Base-by-base conservation (phyloP, 2,888 invertebrate species). In the Fissipunctia ypsillon region DNA sequence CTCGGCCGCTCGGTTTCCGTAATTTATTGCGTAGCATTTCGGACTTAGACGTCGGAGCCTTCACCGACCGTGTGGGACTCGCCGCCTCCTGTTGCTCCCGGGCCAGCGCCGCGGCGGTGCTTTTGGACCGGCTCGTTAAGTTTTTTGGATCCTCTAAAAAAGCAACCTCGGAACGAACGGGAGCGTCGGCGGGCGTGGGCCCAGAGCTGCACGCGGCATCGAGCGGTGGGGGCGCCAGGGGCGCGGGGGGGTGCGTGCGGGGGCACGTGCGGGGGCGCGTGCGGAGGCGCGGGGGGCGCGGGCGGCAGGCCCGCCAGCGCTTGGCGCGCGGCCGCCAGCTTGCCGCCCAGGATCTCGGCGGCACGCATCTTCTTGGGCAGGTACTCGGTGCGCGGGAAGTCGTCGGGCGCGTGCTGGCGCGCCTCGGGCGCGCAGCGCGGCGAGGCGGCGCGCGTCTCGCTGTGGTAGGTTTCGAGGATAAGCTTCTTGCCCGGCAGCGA, bases 81-180 rank as follows among this genome's bases (percentile, higher is more conserved):
- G 96, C 91, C 95, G 94, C 93, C 94, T 95, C 93, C 93, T 93
- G 94, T 94, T 94, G 92, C 94, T 95, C 95, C 96, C 96, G 96
- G 96, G 95, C 96, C 96, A 95, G 96, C 95, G 96, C 96, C 95
- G 96, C 96, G 96, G 96, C 96, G 95, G 94, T 95, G 96, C 96
- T 95, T 94, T 90, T 96, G 96, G 96, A 96, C 96, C 96, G 96
- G 96, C 92, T 95, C 94, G 95, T 93, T 95, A 94, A 95, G 96
- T 96, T 96, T 96, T 96, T 96, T 96, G 96, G 94, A 95, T 95
- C 96, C 94, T 95, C 95, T 95, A 96, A 96, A 96, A 96, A 95
- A 95, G 94, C 93, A 90, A 88, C 91, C 90, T 94, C 94, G 81
- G 94, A 85, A 88, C 93, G 94, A 85, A 86, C 86, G 78, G 93